Evolutionary conservation across 2,888 invertebrate genomes (phyloP), one percentile per base, ranked within the genome.

Genomic region (Cosmopolites sordidus): DNA sequence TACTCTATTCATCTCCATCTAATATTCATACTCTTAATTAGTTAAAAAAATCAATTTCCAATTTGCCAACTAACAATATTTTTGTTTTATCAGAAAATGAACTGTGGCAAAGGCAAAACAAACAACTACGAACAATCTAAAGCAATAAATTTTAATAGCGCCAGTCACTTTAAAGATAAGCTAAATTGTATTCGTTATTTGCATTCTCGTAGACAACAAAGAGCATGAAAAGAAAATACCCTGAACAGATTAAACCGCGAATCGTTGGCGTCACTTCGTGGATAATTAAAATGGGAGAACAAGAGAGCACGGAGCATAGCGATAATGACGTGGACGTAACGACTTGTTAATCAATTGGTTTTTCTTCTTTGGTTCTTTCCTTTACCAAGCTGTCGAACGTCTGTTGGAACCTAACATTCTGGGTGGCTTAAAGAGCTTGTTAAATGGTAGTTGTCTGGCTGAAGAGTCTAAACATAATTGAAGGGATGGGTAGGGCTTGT

Each of bases 131-230:
- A n/a, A n/a, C n/a, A n/a, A n/a, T 43, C 43, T 42, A 51, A 47
- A 54, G 50, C 50, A 54, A 54, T 54, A 54, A 51, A 54, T 54
- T 54, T 54, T 47, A 54, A 54, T 42, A 38, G 54, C 54, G 43
- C 51, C 49, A 51, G 50, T 42, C 54, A 46, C 49, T 45, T 43
- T 51, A 47, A 48, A 54, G 54, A 54, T 54, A 54, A 54, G 54
- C 54, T 42, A 33, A 49, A 54, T 40, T 49, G 47, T 54, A n/a
- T n/a, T n/a, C n/a, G n/a, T n/a, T n/a, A n/a, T n/a, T n/a, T 49
- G 33, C 54, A 46, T 54, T 49, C 48, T 9, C 27, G n/a, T n/a
- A n/a, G n/a, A n/a, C n/a, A n/a, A n/a, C n/a, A 27, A 9, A 27
- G 27, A 16, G 43, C 8, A 37, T 16, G 12, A 17, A 14, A 38